Percentiles rank a stretch among this genome's conserved stretches.
These are phyloP conservation scores for Poecilia picta DNA, from an alignment of 2,797 vertebrate genomes.

Conservation along the genomic window DNA sequence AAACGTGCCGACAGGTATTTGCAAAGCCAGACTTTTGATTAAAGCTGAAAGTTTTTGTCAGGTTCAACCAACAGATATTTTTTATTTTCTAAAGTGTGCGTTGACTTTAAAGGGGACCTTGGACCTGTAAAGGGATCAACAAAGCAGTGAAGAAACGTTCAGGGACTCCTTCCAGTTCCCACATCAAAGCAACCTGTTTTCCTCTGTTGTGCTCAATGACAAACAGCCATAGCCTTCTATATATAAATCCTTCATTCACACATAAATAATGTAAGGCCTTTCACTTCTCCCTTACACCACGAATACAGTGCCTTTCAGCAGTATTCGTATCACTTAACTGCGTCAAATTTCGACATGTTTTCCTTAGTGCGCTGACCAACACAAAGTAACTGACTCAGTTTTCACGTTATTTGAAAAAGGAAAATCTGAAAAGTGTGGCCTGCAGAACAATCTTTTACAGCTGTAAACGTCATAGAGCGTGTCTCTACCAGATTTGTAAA, in stretches of 20 bases:
- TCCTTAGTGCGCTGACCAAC: background rate
- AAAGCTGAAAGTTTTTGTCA: constrained; percentile 2
- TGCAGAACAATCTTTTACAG: background rate
- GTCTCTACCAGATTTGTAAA: background rate
- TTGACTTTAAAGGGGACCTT: constrained; percentile 39
- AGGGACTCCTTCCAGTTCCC: constrained; percentile 33
- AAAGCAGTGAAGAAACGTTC: constrained; percentile 24
- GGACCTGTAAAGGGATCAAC: constrained; percentile 33
- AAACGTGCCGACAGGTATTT: background rate
- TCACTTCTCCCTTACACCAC: constrained; percentile 11
- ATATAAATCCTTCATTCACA: constrained; percentile 43
- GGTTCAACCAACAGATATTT: constrained; percentile 39
- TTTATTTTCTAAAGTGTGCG: constrained; percentile 15
- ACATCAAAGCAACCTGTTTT: constrained; percentile 46
- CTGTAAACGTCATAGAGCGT: background rate
- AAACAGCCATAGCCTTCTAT: constrained; percentile 41
- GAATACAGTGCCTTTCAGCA: constrained; percentile 1
- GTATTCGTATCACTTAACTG: background rate
- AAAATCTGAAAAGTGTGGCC: background rate
- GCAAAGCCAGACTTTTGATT: background rate
- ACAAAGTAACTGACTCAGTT: background rate
- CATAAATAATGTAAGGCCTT: constrained; percentile 44
- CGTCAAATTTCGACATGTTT: background rate
- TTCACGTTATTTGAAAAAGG: background rate
- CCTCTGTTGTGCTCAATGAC: constrained; percentile 28